phyloP scores from a whole-genome alignment of 92 coral and sea anemone genomes.

The Bergia sp. region DNA sequence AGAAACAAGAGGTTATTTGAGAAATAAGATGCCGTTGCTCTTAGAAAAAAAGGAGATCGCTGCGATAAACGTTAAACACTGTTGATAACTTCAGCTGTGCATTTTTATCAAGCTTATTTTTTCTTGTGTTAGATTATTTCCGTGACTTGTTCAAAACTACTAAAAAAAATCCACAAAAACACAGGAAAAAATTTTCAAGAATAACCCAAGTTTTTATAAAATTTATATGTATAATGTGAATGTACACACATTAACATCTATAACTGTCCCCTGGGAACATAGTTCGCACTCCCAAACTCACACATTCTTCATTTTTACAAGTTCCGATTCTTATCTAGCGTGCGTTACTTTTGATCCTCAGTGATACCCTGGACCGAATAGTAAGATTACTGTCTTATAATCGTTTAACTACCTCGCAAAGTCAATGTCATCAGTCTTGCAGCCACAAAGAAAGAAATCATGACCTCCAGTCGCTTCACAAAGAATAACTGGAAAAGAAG shows the following conservation, averaged over 20 bases:
- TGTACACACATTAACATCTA: no score
- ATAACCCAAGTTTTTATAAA: no score
- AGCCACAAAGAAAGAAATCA: conserved; percentile 84
- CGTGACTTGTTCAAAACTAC: no score
- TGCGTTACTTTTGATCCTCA: neutral
- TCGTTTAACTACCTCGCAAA: conserved; percentile 58
- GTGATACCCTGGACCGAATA: neutral
- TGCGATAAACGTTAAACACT: no score
- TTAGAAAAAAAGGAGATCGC: neutral
- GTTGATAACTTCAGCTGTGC: no score
- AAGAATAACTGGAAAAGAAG: conserved; percentile 69
- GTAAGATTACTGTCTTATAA: neutral
- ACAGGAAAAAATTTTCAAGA: no score
- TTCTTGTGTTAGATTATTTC: no score
- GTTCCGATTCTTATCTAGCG: no score
- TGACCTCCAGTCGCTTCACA: conserved; percentile 84
- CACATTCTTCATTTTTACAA: neutral
- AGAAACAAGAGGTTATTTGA: neutral
- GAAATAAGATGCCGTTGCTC: neutral
- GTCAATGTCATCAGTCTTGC: conserved; percentile 71
- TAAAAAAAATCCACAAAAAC: no score
- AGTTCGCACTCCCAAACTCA: neutral
- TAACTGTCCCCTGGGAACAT: neutral
- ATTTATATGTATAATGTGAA: no score
- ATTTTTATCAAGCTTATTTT: no score